A percentile compares a stretch with the other conserved stretches of the same genome.
Conservation (phyloP, 2,797 vertebrate species). For the Morelia viridis region DNA sequence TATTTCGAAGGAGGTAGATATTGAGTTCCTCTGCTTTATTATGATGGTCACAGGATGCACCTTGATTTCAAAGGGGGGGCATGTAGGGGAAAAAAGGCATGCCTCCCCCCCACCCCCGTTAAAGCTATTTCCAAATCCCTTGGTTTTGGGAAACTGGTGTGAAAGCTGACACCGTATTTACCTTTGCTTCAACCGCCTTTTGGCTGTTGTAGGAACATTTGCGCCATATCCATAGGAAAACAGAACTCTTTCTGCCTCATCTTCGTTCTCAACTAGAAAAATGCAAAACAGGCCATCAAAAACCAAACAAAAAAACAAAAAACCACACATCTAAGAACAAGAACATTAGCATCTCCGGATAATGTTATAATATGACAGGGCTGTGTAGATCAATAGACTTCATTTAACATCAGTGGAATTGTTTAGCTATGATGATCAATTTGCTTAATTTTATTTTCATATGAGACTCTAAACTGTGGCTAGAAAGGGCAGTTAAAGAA, state of each 20-base stretch:
- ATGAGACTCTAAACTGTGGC: background rate
- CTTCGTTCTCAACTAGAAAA: constrained; percentile 89
- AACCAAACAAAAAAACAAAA: background rate
- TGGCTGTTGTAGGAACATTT: constrained; percentile 95
- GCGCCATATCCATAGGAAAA: constrained; percentile 97
- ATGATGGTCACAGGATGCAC: background rate
- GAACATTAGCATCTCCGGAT: too few relatives aligned
- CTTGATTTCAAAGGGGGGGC: background rate
- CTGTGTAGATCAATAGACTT: background rate
- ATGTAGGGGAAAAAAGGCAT: background rate
- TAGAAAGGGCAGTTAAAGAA: background rate
- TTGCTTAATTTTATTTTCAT: background rate
- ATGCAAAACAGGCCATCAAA: constrained; percentile 35
- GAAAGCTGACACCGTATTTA: constrained; percentile 62
- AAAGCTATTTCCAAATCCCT: background rate
- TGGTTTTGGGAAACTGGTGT: background rate
- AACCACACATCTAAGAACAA: background rate
- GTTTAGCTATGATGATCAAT: background rate
- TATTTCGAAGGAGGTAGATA: background rate
- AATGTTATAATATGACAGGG: background rate
- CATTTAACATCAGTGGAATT: background rate
- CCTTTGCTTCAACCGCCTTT: constrained; percentile 94
- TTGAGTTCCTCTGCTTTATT: background rate
- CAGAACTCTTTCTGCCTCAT: constrained; percentile 93
- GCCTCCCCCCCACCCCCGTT: background rate